phyloP scores from a whole-genome alignment of 2,888 invertebrate species.

The Gastracanthus pulcherrimus region DNA sequence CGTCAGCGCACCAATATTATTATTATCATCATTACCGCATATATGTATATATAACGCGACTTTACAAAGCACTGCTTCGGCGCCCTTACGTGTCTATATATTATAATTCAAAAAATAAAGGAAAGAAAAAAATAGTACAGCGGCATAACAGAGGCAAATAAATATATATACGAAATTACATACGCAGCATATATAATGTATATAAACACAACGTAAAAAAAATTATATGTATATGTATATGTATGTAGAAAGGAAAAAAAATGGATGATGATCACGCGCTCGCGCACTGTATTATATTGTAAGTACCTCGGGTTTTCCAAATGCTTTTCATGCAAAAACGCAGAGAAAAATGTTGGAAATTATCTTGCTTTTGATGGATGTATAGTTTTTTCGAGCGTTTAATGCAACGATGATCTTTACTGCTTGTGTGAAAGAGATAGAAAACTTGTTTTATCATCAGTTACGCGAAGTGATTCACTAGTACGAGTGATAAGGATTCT shows the following conservation, averaged over 20 bases:
- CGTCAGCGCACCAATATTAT: background rate
- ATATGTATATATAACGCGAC: background rate
- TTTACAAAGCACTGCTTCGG: constrained; percentile 48
- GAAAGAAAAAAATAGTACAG: constrained; percentile 1
- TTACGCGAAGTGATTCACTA: background rate
- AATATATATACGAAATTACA: background rate
- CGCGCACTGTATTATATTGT: background rate
- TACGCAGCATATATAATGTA: background rate
- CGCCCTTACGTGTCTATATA: background rate
- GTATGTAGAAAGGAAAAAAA: background rate
- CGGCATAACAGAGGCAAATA: constrained; percentile 24
- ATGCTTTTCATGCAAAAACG: background rate
- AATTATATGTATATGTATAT: background rate
- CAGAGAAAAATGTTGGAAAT: background rate
- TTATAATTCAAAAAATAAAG: background rate
- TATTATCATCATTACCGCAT: background rate
- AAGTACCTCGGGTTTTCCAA: no score
- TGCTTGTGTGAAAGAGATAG: background rate
- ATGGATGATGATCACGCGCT: constrained; percentile 8
- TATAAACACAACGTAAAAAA: background rate
- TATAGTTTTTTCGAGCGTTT: background rate
- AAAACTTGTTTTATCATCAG: background rate
- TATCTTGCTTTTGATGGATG: background rate
- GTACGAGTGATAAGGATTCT: background rate
- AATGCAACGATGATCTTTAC: background rate